Evolutionary conservation across 2,113 vertebrate species (phyloP).

Genomic region (Ochotona princeps): DNA sequence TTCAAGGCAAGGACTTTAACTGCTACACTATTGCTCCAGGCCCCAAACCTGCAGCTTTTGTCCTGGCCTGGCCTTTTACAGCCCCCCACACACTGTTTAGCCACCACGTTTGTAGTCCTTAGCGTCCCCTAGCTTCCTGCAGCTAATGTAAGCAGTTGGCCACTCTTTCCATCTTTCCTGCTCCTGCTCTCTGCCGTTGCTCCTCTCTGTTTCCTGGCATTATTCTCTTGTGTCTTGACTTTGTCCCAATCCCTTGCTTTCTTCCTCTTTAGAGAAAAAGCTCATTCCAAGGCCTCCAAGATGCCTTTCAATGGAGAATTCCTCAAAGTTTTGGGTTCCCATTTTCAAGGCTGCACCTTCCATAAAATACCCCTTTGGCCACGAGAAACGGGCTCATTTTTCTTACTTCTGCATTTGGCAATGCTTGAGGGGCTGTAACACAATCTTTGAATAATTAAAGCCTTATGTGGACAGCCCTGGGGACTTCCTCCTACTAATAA

Average conservation of each 20-base stretch:
- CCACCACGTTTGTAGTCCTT: too few species aligned
- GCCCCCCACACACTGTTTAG: fast-evolving
- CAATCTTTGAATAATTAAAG: slow-evolving; percentile 63
- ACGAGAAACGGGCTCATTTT: not conserved
- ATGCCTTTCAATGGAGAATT: not conserved
- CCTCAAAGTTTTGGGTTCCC: not conserved
- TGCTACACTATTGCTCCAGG: too few species aligned
- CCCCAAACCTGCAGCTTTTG: not conserved
- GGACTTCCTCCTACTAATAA: slow-evolving; percentile 48
- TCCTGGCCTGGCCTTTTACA: not conserved
- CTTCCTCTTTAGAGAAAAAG: not conserved
- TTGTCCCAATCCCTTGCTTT: not conserved
- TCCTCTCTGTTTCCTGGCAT: not conserved
- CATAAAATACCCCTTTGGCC: not conserved
- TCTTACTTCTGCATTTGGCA: slow-evolving; percentile 48
- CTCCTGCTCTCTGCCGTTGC: not conserved
- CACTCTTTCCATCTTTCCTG: not conserved
- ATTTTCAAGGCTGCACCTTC: not conserved
- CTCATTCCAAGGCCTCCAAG: not conserved
- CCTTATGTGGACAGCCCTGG: slow-evolving; percentile 37
- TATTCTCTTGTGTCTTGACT: not conserved
- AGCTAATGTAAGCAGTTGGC: too few species aligned
- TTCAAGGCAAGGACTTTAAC: too few species aligned
- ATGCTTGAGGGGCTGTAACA: not conserved
- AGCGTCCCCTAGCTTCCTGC: not conserved